Base-by-base conservation (phyloP, 2,797 vertebrate genomes). In the Epinephelus awoara region DNA sequence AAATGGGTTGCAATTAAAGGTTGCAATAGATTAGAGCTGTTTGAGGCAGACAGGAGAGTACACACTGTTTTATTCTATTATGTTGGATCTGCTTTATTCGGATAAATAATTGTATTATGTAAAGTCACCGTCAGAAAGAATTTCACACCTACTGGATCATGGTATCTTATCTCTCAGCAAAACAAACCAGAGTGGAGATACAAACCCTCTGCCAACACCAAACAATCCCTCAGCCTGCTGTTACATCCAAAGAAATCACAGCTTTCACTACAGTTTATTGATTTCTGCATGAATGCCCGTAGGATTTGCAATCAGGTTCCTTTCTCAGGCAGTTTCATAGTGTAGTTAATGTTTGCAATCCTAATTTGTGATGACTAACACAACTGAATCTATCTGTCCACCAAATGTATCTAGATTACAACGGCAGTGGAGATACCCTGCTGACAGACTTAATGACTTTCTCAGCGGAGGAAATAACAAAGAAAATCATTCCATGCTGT, bases 401-500 rank as follows among this genome's bases (percentile, higher is more conserved):
- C 58, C 25, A 64, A 82, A 70, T 72, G 69, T 38, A 80, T 72
- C 49, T 50, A 54, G 54, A 72, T 63, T 59, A 19, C 13, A 9
- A 21, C 66, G 11, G 47, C 15, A 40, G 27, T 7, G 44, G 38
- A 75, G 57, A 76, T 47, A 29, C 74, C 29, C 63, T 77, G 65
- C 66, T 86, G 77, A 90, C 77, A 72, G 77, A 82, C n/a, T 66
- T 58, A 67, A 72, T 58, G 47, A 72, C 46, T 61, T 57, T 80
- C 54, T 77, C 40, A 66, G 38, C 14, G 14, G 56, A 61, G 63
- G 71, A 57, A 85, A 64, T 57, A 72, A 79, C 63, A 21, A 6
- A 51, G 47, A 57, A 85, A 75, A 61, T 61, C 10, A 49, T 73
- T 75, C 67, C 67, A 67, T 23, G 23, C 18, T 23, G 13, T 46